Evolutionary conservation across 2,113 vertebrate species (phyloP).

Genomic region (Engraulis encrasicolus): DNA sequence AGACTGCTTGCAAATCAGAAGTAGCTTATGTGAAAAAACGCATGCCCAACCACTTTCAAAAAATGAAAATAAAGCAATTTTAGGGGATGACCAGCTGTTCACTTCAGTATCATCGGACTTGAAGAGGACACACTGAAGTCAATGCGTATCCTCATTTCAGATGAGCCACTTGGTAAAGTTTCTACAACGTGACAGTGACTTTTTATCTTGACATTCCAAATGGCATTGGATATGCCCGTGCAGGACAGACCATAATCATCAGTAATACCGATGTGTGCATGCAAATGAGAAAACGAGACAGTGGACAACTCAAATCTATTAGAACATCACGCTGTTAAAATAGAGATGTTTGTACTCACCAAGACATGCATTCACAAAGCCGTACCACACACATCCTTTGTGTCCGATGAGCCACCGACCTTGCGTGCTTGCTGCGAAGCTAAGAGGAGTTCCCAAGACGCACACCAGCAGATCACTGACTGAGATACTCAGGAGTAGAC

Average conservation of each 20-base stretch:
- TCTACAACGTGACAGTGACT: too few relatives aligned
- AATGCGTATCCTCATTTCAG: not conserved
- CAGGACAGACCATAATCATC: too few relatives aligned
- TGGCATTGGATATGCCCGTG: too few relatives aligned
- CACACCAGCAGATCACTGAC: slow-evolving; percentile 80
- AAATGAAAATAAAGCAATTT: not conserved
- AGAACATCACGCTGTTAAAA: not conserved
- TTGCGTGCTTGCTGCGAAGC: slow-evolving; percentile 79
- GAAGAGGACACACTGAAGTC: not conserved
- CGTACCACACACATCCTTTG: slow-evolving; percentile 81
- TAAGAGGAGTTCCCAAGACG: slow-evolving; percentile 75
- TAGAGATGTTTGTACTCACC: slow-evolving; percentile 69
- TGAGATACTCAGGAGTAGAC: slow-evolving; percentile 79
- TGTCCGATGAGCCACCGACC: slow-evolving; percentile 79
- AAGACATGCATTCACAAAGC: slow-evolving; percentile 78
- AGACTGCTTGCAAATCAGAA: too few relatives aligned
- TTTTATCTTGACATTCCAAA: too few relatives aligned
- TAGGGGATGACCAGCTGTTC: not conserved
- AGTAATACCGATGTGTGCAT: not conserved
- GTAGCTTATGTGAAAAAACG: too few relatives aligned
- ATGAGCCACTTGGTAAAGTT: not conserved
- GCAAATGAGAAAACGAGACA: not conserved
- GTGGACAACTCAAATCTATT: not conserved
- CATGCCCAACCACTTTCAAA: not conserved
- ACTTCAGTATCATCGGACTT: not conserved